phyloP scores from a whole-genome alignment of 2,797 vertebrate genomes.

The Phoeniculus purpureus region DNA sequence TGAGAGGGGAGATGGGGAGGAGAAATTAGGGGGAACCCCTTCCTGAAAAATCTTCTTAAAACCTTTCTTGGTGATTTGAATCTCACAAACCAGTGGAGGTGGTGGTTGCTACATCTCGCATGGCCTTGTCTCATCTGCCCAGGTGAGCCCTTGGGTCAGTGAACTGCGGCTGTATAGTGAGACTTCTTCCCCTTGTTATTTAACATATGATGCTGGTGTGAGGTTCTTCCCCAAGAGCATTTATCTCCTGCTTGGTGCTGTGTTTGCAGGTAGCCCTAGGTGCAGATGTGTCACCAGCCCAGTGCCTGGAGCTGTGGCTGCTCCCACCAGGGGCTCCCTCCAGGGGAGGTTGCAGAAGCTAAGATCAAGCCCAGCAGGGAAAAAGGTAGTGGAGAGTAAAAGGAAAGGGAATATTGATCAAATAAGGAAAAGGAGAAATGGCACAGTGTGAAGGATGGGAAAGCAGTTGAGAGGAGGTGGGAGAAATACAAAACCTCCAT shows the following conservation, averaged over 20 bases:
- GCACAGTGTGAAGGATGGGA: neutral
- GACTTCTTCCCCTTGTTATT: neutral
- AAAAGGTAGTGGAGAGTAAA: neutral
- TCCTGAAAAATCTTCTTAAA: neutral
- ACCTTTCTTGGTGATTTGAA: neutral
- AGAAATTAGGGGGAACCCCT: neutral
- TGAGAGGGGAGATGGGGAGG: neutral
- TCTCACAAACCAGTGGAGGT: neutral
- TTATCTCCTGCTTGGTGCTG: neutral
- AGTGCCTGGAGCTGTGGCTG: neutral
- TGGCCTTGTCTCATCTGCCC: neutral
- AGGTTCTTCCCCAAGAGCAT: neutral
- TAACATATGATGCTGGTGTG: neutral
- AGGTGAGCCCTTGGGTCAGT: neutral
- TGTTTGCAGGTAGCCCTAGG: neutral
- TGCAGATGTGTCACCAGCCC: neutral
- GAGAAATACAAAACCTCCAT: neutral
- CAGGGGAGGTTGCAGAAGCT: neutral
- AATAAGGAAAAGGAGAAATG: neutral
- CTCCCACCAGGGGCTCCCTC: neutral
- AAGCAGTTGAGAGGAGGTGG: neutral
- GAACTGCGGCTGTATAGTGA: accelerated
- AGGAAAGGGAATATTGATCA: neutral
- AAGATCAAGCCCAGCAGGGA: neutral
- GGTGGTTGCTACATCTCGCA: accelerated